phyloP scores from a whole-genome alignment of 1,140 invertebrate genomes.

The Heliconius melpomene region DNA sequence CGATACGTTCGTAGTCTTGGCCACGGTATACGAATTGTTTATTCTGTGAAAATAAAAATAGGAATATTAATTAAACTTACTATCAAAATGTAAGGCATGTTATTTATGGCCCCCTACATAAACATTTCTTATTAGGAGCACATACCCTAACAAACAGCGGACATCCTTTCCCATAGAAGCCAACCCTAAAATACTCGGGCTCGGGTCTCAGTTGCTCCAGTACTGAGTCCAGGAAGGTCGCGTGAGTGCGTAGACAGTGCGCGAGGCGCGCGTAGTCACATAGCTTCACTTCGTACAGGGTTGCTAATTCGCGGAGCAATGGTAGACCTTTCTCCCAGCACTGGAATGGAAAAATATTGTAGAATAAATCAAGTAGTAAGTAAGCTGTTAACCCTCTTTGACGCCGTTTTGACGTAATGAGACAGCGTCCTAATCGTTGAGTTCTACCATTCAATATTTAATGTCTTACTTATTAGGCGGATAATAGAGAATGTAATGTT shows the following conservation, averaged over 20 bases:
- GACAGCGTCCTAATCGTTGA: no score
- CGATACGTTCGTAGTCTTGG: conserved; percentile 96
- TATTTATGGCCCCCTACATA: conserved; percentile 50
- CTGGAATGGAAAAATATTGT: conserved; percentile 60
- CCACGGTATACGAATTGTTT: conserved; percentile 98
- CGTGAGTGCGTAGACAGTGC: conserved; percentile 91
- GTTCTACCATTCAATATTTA: no score
- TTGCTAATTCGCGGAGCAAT: conserved; percentile 94
- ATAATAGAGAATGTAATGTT: no score
- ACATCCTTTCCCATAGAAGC: conserved; percentile 96
- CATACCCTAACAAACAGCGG: conserved; percentile 95
- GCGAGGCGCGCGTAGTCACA: conserved; percentile 96
- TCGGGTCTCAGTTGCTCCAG: conserved; percentile 92
- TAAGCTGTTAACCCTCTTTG: background rate
- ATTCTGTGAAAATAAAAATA: conserved; percentile 84
- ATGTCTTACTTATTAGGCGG: no score
- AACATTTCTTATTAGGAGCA: no score
- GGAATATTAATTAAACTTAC: background rate
- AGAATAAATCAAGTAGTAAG: no score
- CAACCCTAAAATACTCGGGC: conserved; percentile 98
- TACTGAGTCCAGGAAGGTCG: conserved; percentile 95
- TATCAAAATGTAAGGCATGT: background rate
- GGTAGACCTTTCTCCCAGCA: conserved; percentile 98
- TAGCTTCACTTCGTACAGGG: conserved; percentile 92
- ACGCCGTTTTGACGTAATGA: no score